Evolutionary conservation across 2,888 invertebrate genomes (phyloP).

Genomic region (Habroteleia sp.): DNA sequence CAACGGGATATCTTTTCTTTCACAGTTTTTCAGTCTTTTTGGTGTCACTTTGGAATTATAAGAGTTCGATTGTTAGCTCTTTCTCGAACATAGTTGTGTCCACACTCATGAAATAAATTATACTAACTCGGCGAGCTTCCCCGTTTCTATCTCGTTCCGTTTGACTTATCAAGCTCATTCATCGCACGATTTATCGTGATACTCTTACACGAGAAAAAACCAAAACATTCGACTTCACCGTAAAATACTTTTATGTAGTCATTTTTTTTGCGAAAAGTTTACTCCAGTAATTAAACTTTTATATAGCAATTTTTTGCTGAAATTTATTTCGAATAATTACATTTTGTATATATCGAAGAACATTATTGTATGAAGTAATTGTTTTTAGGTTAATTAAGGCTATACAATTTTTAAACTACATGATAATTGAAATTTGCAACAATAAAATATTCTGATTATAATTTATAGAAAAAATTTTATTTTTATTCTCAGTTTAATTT

Average conservation of each 20-base stretch:
- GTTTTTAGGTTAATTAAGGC: too few species aligned
- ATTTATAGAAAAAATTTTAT: too few species aligned
- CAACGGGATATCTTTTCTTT: slow-evolving; percentile 67
- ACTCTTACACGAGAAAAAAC: slow-evolving; percentile 32
- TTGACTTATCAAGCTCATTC: slow-evolving; percentile 59
- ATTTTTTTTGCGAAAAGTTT: background rate
- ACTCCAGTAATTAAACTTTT: slow-evolving; percentile 3
- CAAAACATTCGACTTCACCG: slow-evolving; percentile 6
- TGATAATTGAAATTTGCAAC: too few species aligned
- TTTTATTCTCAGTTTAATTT: too few species aligned
- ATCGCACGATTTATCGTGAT: slow-evolving; percentile 53
- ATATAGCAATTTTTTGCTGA: too few species aligned
- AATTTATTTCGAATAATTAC: too few species aligned
- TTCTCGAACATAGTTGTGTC: slow-evolving; percentile 62
- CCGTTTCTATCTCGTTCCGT: slow-evolving; percentile 43
- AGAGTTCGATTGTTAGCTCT: slow-evolving; percentile 70
- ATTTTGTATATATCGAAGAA: too few species aligned
- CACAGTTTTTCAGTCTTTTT: slow-evolving; percentile 39
- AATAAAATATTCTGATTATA: too few species aligned
- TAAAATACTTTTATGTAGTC: slow-evolving; percentile 19
- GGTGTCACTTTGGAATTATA: slow-evolving; percentile 66
- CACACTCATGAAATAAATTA: slow-evolving; percentile 57
- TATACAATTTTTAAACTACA: too few species aligned
- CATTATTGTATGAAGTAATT: too few species aligned
- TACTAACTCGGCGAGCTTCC: slow-evolving; percentile 16